Evolutionary conservation across 2,888 invertebrate species (phyloP), one percentile per base, ranked within the genome.

Genomic region (Erannis defoliaria): DNA sequence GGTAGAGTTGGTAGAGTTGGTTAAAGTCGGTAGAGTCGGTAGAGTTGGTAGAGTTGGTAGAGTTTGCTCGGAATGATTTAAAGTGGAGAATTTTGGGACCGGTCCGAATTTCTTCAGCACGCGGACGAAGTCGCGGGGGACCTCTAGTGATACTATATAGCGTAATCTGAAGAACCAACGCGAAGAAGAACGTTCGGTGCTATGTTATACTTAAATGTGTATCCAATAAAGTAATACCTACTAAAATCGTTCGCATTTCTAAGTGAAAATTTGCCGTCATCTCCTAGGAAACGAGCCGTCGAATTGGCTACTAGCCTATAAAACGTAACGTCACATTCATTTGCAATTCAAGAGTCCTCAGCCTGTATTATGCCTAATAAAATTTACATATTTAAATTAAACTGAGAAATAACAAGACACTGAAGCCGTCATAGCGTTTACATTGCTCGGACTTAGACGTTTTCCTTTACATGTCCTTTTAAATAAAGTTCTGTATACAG

Each of bases 321-420:
- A 92, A 92, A 90, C 82, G 88, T 89, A 90, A 91, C 89, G 91
- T 90, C 87, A 88, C 89, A 91, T 90, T 89, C 91, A 93, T 92
- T 92, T 92, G 91, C 90, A 92, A 92, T 93, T 92, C 90, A 89
- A 89, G 87, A 86, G 86, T 88, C 88, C 87, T 90, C 89, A 87
- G 86, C 82, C 88, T 85, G 89, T 91, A 90, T 91, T 91, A 92
- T 91, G 90, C 85, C 90, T 90, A 90, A 92, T 93, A 92, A 93
- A 92, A 93, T 93, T 93, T 89, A 90, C 93, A 93, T 93, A 93
- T 93, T 92, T 91, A 93, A 92, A 93, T 93, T 92, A 92, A 91
- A 92, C 86, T 86, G 86, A 85, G 85, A 90, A 89, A 90, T 92
- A 92, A 93, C 91, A 92, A 91, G 91, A 89, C 81, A 86, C 84